A percentile compares a stretch with the other conserved stretches of the same genome.
Conservation (phyloP, 1,140 invertebrate species). For the Chymomyza costata region DNA sequence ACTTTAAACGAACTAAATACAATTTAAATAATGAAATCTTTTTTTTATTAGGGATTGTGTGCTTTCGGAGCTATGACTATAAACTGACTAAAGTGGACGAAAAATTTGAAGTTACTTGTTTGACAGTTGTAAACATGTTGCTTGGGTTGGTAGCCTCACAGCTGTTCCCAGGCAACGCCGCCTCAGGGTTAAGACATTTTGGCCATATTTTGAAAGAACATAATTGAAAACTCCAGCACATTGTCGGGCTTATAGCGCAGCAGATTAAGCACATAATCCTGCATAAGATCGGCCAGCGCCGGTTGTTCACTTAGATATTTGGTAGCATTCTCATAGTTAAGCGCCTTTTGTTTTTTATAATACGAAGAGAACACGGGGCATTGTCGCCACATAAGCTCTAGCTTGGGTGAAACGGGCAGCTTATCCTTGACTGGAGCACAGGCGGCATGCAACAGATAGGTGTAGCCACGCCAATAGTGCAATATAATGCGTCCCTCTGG, state of each 20-base stretch:
- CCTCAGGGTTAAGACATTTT: neutral
- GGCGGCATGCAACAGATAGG: constrained; percentile 56
- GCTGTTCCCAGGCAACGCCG: neutral
- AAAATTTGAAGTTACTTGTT: too few relatives aligned
- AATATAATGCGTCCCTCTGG: constrained; percentile 50
- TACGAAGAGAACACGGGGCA: constrained; percentile 26
- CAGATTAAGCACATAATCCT: constrained; percentile 59
- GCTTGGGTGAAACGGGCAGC: constrained; percentile 36
- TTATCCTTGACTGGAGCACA: constrained; percentile 34
- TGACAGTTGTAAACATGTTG: constrained; percentile 47
- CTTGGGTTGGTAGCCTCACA: constrained; percentile 15
- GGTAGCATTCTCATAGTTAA: constrained; percentile 57
- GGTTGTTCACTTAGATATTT: constrained; percentile 43
- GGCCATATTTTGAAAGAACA: constrained; percentile 63
- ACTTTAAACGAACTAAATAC: constrained; percentile 1
- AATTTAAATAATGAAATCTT: neutral
- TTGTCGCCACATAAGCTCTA: constrained; percentile 65
- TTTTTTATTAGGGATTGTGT: neutral
- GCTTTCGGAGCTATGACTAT: neutral
- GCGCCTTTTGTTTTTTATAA: constrained; percentile 38
- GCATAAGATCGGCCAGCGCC: constrained; percentile 52
- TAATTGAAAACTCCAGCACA: constrained; percentile 60
- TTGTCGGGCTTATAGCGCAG: constrained; percentile 62
- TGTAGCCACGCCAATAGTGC: constrained; percentile 59
- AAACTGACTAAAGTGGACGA: too few relatives aligned